Base-by-base conservation (phyloP, 1,140 invertebrate species). In the Scaptomyza montana region DNA sequence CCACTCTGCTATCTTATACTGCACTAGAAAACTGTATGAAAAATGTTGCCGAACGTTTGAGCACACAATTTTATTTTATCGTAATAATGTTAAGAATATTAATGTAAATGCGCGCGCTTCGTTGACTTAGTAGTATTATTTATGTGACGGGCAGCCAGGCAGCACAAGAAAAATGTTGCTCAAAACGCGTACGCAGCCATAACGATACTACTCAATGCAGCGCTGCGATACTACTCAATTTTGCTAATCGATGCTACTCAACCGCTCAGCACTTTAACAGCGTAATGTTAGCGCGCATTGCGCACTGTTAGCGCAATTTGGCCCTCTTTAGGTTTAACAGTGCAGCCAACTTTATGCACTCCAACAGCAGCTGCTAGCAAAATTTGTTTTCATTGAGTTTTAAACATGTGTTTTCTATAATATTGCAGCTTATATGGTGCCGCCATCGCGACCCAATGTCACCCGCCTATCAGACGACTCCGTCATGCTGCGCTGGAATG, bases 401-500 rank as follows among this genome's bases (percentile, higher is more conserved):
- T 43, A n/a, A n/a, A 25, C 5, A 12, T 25, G 19, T 19, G 10
- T 41, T 51, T 21, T 13, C 16, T 54, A 10, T 8, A 39, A 33
- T 6, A 30, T 80, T 78, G 55, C 87, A 94, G 93, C 93, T 47
- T 93, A 95, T n/a, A 94, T 98, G 93, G 94, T 98, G 49, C 97
- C 97, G 0, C 97, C 98, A 0, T 95, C 95, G 3, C 94, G 94
- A 46, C 98, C 98, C 0, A 96, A 96, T 80, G 95, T 99, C 4
- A 97, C 96, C 0, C 93, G 97, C 8, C 90, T 98, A 19, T 96
- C 96, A 0, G 97, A 98, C 80, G 94, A 96, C n/a, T 97, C 97
- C 1, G 97, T 98, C 0, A 98, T 98, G 95, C 95, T 99, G 0
- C 94, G 96, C 28, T 99, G 98, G 98, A 94, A 94, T 2, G 96